Evolutionary conservation across 1,140 invertebrate genomes (phyloP).

Genomic region (Nebria ingens): DNA sequence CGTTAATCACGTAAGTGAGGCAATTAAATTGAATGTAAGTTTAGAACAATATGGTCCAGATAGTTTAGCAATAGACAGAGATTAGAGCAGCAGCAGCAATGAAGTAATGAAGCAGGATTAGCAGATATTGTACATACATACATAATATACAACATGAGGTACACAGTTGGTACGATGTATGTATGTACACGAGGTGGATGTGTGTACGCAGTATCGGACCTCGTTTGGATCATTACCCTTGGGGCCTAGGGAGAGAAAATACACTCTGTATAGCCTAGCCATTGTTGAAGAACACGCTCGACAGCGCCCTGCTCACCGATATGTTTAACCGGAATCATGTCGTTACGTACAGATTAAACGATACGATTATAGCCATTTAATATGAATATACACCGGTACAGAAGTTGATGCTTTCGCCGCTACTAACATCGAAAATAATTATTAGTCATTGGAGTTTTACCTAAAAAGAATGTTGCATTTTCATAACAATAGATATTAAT

Average conservation of each 20-base stretch:
- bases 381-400: too few relatives aligned
- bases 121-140: not conserved
- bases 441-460: too few relatives aligned
- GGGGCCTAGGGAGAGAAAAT: not conserved
- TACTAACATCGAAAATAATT: too few relatives aligned
- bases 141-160: not conserved
- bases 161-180: too few relatives aligned
- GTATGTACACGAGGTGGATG: not conserved
- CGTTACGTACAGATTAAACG: not conserved
- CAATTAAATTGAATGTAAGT: too few relatives aligned
- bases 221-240: not conserved
- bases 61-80: not conserved
- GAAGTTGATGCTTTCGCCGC: too few relatives aligned
- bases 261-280: too few relatives aligned
- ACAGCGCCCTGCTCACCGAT: not conserved
- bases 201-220: not conserved
- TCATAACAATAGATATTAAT: too few relatives aligned
- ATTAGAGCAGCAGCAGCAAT: not conserved
- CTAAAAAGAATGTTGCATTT: too few relatives aligned
- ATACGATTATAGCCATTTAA: not conserved
- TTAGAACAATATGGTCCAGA: not conserved
- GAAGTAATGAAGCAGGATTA: not conserved
- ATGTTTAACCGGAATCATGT: not conserved
- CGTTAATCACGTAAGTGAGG: too few relatives aligned
- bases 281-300: not conserved